phyloP scores from a whole-genome alignment of 1,140 invertebrate species.

The Lordiphosa collinella region DNA sequence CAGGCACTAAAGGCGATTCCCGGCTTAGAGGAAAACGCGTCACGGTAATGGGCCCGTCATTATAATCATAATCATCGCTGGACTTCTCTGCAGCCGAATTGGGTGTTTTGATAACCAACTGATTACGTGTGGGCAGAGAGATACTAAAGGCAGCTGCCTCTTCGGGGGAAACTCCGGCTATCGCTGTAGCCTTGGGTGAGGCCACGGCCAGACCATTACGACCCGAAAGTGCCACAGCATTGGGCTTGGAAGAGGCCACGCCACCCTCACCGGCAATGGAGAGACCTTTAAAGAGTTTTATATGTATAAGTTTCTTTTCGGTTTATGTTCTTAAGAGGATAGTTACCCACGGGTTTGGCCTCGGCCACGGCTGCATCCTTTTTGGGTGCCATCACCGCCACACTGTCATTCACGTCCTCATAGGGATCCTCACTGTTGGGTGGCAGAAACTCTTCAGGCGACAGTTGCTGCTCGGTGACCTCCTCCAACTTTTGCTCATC shows the following conservation, averaged over 20 bases:
- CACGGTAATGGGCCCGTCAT: slow-evolving; percentile 31
- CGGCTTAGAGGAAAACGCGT: slow-evolving; percentile 40
- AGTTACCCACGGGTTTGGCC: slow-evolving; percentile 84
- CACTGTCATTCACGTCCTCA: slow-evolving; percentile 77
- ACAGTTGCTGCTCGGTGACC: slow-evolving; percentile 66
- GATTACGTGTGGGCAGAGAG: slow-evolving; percentile 63
- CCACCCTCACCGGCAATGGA: slow-evolving; percentile 84
- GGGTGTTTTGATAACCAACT: slow-evolving; percentile 68
- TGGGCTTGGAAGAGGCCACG: slow-evolving; percentile 85
- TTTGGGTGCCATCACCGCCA: slow-evolving; percentile 80
- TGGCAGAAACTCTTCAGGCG: slow-evolving; percentile 60
- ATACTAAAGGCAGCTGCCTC: slow-evolving; percentile 79
- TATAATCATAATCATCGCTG: slow-evolving; percentile 68
- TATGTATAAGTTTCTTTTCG: not conserved
- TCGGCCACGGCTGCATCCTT: slow-evolving; percentile 84
- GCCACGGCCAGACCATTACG: slow-evolving; percentile 84
- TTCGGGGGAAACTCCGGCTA: slow-evolving; percentile 84
- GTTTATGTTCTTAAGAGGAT: no score
- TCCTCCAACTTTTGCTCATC: slow-evolving; percentile 68
- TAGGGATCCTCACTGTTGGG: slow-evolving; percentile 69
- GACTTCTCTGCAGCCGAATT: slow-evolving; percentile 46
- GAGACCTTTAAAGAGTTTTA: slow-evolving; percentile 73
- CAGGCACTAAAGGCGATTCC: slow-evolving; percentile 31
- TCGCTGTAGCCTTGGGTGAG: slow-evolving; percentile 85
- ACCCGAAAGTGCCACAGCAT: slow-evolving; percentile 85